Conservation (phyloP, 2,113 vertebrate species). For the Talpa occidentalis region DNA sequence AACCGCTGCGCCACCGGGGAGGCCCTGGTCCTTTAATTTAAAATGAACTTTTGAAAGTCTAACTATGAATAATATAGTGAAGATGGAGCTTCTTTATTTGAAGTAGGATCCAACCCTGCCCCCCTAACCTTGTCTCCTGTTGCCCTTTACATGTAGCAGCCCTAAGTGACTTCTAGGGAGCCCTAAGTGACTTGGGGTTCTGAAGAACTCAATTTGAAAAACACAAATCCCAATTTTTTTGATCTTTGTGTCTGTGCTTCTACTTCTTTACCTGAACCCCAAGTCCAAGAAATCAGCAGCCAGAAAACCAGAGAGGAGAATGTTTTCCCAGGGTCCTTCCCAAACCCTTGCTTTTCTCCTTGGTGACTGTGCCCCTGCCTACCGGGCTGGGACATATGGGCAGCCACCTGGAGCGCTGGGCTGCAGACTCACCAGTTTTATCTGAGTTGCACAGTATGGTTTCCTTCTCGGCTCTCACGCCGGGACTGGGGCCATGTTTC, state of each 20-base stretch:
- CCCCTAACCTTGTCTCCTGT: no score
- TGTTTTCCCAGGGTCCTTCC: background rate
- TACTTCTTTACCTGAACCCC: background rate
- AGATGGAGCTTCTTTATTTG: background rate
- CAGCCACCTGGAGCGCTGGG: background rate
- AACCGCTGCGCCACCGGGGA: no score
- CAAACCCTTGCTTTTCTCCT: accelerated
- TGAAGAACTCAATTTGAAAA: background rate
- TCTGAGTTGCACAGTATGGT: conserved; percentile 98
- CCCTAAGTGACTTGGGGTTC: background rate
- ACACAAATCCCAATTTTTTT: no score
- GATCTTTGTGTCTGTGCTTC: background rate
- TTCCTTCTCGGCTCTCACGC: conserved; percentile 96
- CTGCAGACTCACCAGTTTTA: conserved; percentile 92
- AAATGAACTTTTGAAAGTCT: background rate
- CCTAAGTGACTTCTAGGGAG: background rate
- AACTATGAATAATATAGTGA: background rate
- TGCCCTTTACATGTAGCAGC: accelerated
- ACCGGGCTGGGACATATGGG: accelerated
- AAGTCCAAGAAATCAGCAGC: background rate
- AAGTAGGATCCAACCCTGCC: background rate
- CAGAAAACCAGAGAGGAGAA: background rate
- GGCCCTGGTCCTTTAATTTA: background rate
- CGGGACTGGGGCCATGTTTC: conserved; percentile 97
- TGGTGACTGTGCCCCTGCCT: accelerated